Evolutionary conservation across 2,888 invertebrate genomes (phyloP).

Genomic region (Eupithecia subumbrata): DNA sequence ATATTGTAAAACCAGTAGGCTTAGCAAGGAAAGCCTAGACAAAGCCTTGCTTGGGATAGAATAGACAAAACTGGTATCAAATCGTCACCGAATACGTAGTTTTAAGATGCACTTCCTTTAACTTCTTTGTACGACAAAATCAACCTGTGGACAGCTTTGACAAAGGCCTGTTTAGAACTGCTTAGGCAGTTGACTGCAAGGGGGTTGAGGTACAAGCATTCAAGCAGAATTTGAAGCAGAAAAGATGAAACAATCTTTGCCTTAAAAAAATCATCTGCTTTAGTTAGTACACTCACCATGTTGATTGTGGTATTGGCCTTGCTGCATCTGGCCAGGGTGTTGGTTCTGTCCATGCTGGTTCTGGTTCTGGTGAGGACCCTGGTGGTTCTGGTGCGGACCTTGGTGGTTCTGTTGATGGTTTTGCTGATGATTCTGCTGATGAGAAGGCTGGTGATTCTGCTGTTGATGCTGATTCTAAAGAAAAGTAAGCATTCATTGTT

Average conservation of each 20-base stretch:
- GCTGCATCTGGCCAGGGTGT: conserved; percentile 45
- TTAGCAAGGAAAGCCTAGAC: background rate
- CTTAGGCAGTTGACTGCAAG: background rate
- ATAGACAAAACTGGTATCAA: background rate
- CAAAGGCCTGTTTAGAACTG: background rate
- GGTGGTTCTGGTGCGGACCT: conserved; percentile 44
- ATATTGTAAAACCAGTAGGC: background rate
- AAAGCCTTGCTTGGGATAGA: background rate
- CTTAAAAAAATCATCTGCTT: background rate
- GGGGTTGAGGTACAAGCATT: background rate
- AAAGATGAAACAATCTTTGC: background rate
- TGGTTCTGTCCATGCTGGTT: conserved; percentile 43
- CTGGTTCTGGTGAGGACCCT: conserved; percentile 33
- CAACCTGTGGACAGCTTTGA: background rate
- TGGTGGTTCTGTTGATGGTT: conserved; percentile 51
- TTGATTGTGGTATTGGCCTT: conserved; percentile 37
- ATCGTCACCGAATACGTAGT: background rate
- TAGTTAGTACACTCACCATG: conserved; percentile 30
- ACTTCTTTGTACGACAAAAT: background rate
- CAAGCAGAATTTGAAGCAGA: background rate
- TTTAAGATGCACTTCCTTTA: background rate
- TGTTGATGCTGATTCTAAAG: conserved; percentile 13
- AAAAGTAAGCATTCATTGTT: background rate
- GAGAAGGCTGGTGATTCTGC: conserved; percentile 58
- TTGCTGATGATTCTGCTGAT: conserved; percentile 49